Evolutionary conservation across 1,140 invertebrate species (phyloP), one percentile per base, ranked within the genome.

Genomic region (Hydropsyche tenuis): DNA sequence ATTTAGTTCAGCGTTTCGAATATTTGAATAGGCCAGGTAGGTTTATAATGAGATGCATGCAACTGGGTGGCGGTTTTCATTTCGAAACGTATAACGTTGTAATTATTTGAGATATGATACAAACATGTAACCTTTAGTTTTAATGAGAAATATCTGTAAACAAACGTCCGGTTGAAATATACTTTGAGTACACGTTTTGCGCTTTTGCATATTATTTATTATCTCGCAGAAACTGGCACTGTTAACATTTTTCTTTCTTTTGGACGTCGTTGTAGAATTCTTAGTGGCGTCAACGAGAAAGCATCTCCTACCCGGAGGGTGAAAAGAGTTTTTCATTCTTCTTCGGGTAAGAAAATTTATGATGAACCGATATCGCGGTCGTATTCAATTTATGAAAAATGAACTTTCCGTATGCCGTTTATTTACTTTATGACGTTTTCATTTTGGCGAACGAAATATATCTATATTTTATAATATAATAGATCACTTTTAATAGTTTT

Each of bases 361-460:
- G 16, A 1, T 53, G 1, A n/a, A 53, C 48, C 48, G 48, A 53
- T 53, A 53, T 14, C 48, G 48, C 16, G 18, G 16, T 14, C 16
- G 16, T 18, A 48, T 53, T 18, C 48, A 53, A 53, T 53, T 20
- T 53, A 20, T 53, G 48, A 53, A 53, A 53, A 53, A 53, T 53
- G 48, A 20, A 7, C 7, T 53, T 53, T 5, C 48, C 6, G 20
- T 53, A 7, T 53, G 48, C 16, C 48, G 48, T 18, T 53, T 53
- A 18, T 53, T 53, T 20, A 53, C 48, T 18, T 20, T 53, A 18
- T 53, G 48, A 53, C 48, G 18, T 20, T 18, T 53, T 53, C 16
- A 53, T 53, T 18, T 53, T 53, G 14, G 6, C 45, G 45, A 2
- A 46, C 48, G 20, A 53, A 53, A 53, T 20, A 2, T 53, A 53